Conservation (phyloP, 2,888 invertebrate genomes). For the Dendrolimus pini region DNA sequence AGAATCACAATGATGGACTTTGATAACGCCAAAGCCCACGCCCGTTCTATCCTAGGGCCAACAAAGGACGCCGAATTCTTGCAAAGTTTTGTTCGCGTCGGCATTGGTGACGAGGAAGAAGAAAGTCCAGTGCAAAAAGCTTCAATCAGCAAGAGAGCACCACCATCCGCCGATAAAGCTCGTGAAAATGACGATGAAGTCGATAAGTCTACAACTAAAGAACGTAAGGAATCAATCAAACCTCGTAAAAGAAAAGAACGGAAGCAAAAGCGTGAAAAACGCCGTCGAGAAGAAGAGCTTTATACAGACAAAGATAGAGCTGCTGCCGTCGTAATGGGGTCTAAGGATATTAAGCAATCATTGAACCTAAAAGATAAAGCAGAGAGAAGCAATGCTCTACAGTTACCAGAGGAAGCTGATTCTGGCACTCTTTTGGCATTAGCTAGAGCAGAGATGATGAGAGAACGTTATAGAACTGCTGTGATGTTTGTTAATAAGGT, state of each 20-base stretch:
- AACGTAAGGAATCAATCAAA: constrained; percentile 50
- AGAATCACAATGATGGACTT: constrained; percentile 31
- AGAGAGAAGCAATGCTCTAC: constrained; percentile 83
- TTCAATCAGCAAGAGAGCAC: constrained; percentile 61
- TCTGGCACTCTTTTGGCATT: constrained; percentile 85
- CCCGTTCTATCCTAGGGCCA: constrained; percentile 79
- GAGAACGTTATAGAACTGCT: constrained; percentile 84
- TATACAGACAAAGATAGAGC: constrained; percentile 95
- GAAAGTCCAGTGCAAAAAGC: constrained; percentile 58
- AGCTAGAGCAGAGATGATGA: constrained; percentile 85
- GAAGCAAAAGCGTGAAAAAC: constrained; percentile 55
- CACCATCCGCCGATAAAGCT: constrained; percentile 42
- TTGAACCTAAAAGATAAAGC: constrained; percentile 87
- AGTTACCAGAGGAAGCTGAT: constrained; percentile 87
- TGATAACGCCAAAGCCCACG: constrained; percentile 63
- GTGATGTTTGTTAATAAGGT: constrained; percentile 89
- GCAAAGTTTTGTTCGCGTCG: constrained; percentile 87
- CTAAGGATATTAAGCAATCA: constrained; percentile 91
- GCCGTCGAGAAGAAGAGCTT: constrained; percentile 80
- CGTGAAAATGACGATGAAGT: constrained; percentile 37
- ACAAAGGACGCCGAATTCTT: constrained; percentile 85
- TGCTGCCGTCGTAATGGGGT: constrained; percentile 91
- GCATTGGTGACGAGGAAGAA: constrained; percentile 75
- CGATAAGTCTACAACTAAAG: constrained; percentile 44
- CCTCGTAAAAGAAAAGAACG: constrained; percentile 47